Evolutionary conservation across 2,113 vertebrate species (phyloP), one percentile per base, ranked within the genome.

Genomic region (Chaetodon trifascialis): DNA sequence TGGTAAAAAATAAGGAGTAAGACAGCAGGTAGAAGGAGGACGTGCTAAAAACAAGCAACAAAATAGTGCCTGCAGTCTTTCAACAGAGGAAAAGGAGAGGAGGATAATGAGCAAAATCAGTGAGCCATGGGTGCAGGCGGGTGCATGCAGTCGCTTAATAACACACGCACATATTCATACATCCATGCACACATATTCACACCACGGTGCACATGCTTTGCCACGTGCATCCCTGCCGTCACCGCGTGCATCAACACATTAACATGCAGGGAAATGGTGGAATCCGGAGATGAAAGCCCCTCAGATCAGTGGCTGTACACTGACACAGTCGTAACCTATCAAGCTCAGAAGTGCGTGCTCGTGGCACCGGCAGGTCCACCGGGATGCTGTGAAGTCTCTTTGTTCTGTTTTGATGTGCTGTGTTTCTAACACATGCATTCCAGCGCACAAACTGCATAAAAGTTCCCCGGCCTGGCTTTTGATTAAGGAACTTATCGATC

Each of bases 251-350:
- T 69, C 85, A 89, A 91, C 76, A 86, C 82, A 88, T 88, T 83
- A 88, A 80, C 86, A 86, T 92, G 88, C 89, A 84, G 82, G 34
- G 84, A 89, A 87, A 84, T 58, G 77, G 71, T 68, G 83, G 80
- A 51, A 79, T 74, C 36, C 51, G 89, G 73, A 90, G 89, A 93
- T 93, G 91, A 93, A 93, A 93, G 92, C 55, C 46, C 63, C 77
- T 91, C 89, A 89, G 86, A 92, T 94, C 92, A 87, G 85, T 36
- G 73, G 77, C 88, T 73, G 62, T 70, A 73, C 60, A 21, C 81
- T 89, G 90, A 87, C 88, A 72, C 79, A 79, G 90, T 92, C 88
- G 42, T 90, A 92, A 85, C 89, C 90, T 83, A 87, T 91, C 90
- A 90, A 46, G 86, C 89, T 91, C 83, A 88, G 89, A 77, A 80